phyloP scores from a whole-genome alignment of 2,888 invertebrate genomes.

The Drosophila buzzatii region DNA sequence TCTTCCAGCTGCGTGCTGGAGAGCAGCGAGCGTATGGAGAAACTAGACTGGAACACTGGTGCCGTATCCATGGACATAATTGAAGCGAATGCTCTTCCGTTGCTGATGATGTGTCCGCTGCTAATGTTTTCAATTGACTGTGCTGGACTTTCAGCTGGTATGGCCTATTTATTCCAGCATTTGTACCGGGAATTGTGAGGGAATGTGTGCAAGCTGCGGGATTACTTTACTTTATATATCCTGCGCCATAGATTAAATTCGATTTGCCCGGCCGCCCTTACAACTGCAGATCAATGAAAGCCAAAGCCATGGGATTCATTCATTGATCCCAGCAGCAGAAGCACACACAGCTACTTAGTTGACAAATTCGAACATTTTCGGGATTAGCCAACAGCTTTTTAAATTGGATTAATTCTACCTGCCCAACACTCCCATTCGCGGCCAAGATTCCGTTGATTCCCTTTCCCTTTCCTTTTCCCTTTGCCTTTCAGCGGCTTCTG shows the following conservation, averaged over 20 bases:
- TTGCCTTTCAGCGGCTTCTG: neutral
- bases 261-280: neutral
- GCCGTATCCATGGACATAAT: conserved; percentile 80
- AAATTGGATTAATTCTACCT: conserved; percentile 70
- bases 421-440: conserved; percentile 14
- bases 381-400: conserved; percentile 52
- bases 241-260: conserved; percentile 37
- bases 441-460: neutral
- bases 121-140: conserved; percentile 36
- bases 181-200: neutral
- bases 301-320: conserved; percentile 71
- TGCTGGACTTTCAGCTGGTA: neutral
- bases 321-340: conserved; percentile 56
- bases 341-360: conserved; percentile 9
- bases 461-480: too few species aligned
- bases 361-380: conserved; percentile 19
- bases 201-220: conserved; percentile 25
- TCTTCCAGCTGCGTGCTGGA: conserved; percentile 23
- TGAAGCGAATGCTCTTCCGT: neutral
- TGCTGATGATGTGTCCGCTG: conserved; percentile 4
- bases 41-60: conserved; percentile 72
- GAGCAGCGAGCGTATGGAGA: conserved; percentile 75
- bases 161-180: conserved; percentile 39
- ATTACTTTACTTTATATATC: conserved; percentile 43
- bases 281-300: conserved; percentile 66